These are phyloP conservation scores for Heliconius charithonia DNA, from an alignment of 2,888 invertebrate genomes.

Conservation along the genomic window DNA sequence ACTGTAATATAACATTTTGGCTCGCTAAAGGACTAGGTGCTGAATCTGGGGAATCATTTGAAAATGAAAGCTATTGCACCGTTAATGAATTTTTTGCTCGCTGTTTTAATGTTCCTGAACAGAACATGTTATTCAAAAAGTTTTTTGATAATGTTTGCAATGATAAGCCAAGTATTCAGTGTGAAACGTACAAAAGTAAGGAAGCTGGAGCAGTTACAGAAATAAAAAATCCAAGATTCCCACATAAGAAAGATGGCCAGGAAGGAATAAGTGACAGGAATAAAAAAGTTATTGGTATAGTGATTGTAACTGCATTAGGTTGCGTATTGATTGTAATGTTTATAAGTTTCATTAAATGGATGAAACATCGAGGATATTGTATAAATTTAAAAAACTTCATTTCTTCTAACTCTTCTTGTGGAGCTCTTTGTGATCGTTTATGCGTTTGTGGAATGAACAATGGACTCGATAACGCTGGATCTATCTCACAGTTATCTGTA, in stretches of 20 bases:
- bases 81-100: constrained; percentile 83
- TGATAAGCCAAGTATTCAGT: constrained; percentile 78
- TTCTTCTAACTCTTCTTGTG: constrained; percentile 70
- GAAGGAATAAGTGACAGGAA: constrained; percentile 62
- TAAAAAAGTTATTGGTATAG: constrained; percentile 75
- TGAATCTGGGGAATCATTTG: constrained; percentile 70
- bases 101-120: constrained; percentile 86
- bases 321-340: constrained; percentile 81
- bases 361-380: constrained; percentile 83
- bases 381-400: constrained; percentile 69
- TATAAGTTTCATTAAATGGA: constrained; percentile 83
- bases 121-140: constrained; percentile 85
- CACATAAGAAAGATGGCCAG: constrained; percentile 64
- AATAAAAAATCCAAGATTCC: constrained; percentile 77
- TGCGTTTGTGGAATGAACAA: constrained; percentile 72
- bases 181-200: constrained; percentile 81
- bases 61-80: constrained; percentile 85
- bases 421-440: constrained; percentile 67
- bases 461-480: constrained; percentile 83
- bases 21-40: constrained; percentile 75
- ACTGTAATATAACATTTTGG: constrained; percentile 85
- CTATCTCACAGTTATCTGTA: constrained; percentile 84
- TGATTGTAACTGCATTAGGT: constrained; percentile 80
- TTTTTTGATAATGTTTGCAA: constrained; percentile 85
- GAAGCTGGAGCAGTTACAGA: constrained; percentile 60